These are phyloP conservation scores for Sarcoramphus papa DNA, from an alignment of 2,797 vertebrate species.

Conservation along the genomic window DNA sequence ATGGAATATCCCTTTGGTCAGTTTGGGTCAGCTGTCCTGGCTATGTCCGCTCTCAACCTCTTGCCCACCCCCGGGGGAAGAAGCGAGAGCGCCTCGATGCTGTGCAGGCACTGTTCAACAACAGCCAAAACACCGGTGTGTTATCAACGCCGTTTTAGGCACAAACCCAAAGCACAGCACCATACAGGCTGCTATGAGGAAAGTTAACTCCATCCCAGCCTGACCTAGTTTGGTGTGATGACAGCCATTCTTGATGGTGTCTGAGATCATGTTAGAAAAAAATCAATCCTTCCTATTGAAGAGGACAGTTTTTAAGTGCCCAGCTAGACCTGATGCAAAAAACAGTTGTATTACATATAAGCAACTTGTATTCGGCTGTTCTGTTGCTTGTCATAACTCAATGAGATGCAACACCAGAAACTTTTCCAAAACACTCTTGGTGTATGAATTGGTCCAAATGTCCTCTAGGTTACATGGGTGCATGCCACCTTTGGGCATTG, in stretches of 20 bases:
- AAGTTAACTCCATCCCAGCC: not conserved
- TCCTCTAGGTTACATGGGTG: not conserved
- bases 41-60: not conserved
- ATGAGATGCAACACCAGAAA: not conserved
- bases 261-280: not conserved
- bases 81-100: not conserved
- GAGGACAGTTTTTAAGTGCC: not conserved
- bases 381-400: not conserved
- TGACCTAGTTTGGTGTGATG: not conserved
- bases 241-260: not conserved
- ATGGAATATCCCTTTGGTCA: not conserved
- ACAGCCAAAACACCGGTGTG: not conserved
- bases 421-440: not conserved
- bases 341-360: not conserved
- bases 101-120: not conserved
- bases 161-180: not conserved
- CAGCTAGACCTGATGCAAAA: not conserved
- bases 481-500: not conserved
- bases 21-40: not conserved
- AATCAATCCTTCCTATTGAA: not conserved
- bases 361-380: not conserved
- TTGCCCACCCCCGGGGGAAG: accelerated
- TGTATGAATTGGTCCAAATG: not conserved
- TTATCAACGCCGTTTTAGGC: accelerated
- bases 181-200: accelerated